Conservation (phyloP, 2,113 vertebrate species). For the Cisticola juncidis region DNA sequence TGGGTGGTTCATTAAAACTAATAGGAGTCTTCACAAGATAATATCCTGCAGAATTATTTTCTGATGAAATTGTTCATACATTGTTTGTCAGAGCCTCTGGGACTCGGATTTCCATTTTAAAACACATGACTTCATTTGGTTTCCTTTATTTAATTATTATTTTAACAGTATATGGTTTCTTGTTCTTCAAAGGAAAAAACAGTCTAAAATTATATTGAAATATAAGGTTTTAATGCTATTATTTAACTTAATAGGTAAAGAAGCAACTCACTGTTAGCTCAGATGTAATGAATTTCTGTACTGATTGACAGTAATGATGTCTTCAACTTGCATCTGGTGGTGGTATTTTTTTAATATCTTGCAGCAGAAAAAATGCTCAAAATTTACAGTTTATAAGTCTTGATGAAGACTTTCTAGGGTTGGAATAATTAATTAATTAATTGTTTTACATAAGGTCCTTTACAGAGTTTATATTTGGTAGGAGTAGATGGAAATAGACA, state of each 20-base stretch:
- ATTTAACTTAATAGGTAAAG: background rate
- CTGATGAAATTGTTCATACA: background rate
- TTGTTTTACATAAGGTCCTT: background rate
- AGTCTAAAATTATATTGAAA: background rate
- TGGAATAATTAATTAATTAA: background rate
- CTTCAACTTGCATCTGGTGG: background rate
- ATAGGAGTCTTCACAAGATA: background rate
- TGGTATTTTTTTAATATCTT: background rate
- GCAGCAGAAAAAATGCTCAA: background rate
- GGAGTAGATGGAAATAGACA: background rate
- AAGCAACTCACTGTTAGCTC: background rate
- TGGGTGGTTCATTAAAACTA: background rate
- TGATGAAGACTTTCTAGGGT: background rate
- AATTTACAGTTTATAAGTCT: background rate
- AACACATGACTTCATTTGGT: background rate
- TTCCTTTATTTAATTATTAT: background rate
- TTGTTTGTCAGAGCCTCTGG: background rate
- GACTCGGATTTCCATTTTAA: background rate
- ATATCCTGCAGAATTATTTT: background rate
- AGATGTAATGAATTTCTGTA: background rate
- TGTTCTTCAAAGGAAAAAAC: background rate
- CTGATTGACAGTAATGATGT: background rate
- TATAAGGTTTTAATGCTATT: background rate
- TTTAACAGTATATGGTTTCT: background rate
- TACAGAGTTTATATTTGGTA: background rate